Conservation (phyloP, 2,888 invertebrate species). For the Sinodicranocentrus sp. region DNA sequence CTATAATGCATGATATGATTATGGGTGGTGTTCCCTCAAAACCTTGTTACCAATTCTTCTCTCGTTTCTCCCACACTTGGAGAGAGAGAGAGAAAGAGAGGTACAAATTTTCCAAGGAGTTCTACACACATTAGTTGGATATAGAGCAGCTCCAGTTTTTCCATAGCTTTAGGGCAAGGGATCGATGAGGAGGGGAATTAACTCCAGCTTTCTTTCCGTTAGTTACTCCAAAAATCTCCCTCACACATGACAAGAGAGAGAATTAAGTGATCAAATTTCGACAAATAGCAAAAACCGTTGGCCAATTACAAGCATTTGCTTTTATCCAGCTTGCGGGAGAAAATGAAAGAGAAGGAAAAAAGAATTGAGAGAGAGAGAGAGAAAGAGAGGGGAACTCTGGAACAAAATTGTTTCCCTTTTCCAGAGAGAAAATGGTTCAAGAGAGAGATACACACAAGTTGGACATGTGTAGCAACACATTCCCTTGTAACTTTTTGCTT, state of each 20-base stretch:
- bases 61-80: constrained; percentile 19
- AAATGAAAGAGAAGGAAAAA: too few species aligned
- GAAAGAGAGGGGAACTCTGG: too few species aligned
- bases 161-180: constrained; percentile 61
- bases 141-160: not conserved
- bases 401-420: too few species aligned
- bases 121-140: not conserved
- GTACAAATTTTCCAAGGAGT: not conserved
- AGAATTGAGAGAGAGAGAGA: too few species aligned
- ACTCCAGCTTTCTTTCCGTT: constrained; percentile 32
- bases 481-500: too few species aligned
- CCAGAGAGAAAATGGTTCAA: too few species aligned
- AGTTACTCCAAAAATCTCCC: constrained; percentile 20
- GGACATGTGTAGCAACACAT: too few species aligned
- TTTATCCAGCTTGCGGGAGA: constrained; percentile 31
- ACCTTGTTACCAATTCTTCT: constrained; percentile 9
- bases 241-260: constrained; percentile 25
- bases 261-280: constrained; percentile 66
- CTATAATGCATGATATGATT: constrained; percentile 54
- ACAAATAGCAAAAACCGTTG: constrained; percentile 61
- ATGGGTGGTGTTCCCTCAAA: constrained; percentile 32
- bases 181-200: constrained; percentile 62
- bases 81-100: constrained; percentile 6
- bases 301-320: constrained; percentile 62
- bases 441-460: too few species aligned